A percentile compares a stretch with the other conserved stretches of the same genome.
These are phyloP conservation scores for Ganaspis brasiliensis DNA, from an alignment of 2,888 invertebrate genomes.

Conservation along the genomic window DNA sequence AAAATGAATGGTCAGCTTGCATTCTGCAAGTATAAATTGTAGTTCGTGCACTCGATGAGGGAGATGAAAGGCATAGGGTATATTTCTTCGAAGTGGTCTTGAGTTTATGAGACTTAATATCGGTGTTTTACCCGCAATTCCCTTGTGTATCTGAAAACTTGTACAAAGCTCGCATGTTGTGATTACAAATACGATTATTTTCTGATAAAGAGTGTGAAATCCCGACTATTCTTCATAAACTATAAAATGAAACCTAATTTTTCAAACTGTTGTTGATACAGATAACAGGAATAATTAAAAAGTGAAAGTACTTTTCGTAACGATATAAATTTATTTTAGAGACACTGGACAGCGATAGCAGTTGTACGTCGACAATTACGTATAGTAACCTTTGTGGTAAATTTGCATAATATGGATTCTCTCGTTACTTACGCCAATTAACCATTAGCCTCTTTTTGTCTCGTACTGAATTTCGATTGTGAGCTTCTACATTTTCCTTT, in stretches of 20 bases:
- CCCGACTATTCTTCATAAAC: slow-evolving; percentile 58
- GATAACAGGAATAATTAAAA: too few relatives aligned
- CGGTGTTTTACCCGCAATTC: slow-evolving; percentile 74
- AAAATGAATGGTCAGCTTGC: slow-evolving; percentile 54
- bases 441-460: slow-evolving; percentile 59
- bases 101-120: slow-evolving; percentile 76
- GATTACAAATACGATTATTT: slow-evolving; percentile 65
- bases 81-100: slow-evolving; percentile 73
- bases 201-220: slow-evolving; percentile 69
- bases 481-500: not conserved
- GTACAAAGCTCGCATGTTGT: slow-evolving; percentile 65
- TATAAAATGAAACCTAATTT: not conserved
- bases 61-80: slow-evolving; percentile 61
- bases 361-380: slow-evolving; percentile 69
- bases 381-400: slow-evolving; percentile 67
- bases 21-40: slow-evolving; percentile 64
- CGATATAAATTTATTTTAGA: slow-evolving; percentile 12
- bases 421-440: slow-evolving; percentile 77
- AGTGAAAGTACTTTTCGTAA: too few relatives aligned
- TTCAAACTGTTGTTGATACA: not conserved
- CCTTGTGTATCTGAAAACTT: slow-evolving; percentile 64
- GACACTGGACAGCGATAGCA: slow-evolving; percentile 69
- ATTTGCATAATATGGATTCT: slow-evolving; percentile 78
- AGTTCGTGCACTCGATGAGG: slow-evolving; percentile 63
- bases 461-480: not conserved